These are phyloP conservation scores for Hyposoter didymator DNA, from an alignment of 2,888 invertebrate species.

Conservation along the genomic window DNA sequence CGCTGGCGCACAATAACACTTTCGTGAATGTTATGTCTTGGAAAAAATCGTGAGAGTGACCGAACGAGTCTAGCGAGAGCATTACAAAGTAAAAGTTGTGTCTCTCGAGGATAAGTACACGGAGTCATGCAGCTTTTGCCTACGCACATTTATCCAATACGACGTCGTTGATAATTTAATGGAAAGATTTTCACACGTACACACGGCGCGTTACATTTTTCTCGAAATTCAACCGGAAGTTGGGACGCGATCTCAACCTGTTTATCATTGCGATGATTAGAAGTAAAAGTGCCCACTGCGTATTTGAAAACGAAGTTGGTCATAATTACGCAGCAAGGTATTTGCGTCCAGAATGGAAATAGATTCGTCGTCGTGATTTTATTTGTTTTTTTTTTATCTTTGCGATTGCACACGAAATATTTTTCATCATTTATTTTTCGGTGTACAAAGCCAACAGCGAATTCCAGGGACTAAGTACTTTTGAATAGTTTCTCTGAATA, in stretches of 20 bases:
- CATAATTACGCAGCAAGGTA: background rate
- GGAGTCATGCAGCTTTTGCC: constrained; percentile 12
- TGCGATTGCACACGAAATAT: background rate
- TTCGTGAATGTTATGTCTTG: constrained; percentile 14
- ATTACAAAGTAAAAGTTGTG: constrained; percentile 59
- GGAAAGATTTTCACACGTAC: background rate
- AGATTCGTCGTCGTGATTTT: background rate
- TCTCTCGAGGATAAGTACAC: constrained; percentile 1
- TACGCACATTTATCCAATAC: constrained; percentile 13
- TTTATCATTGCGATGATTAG: constrained; percentile 18
- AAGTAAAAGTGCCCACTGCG: background rate
- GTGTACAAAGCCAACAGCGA: background rate
- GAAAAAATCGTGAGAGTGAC: constrained; percentile 45
- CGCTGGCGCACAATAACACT: background rate
- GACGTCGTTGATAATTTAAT: constrained; percentile 32
- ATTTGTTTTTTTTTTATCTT: background rate
- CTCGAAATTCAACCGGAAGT: constrained; percentile 25
- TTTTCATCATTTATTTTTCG: background rate
- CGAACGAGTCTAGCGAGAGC: constrained; percentile 26
- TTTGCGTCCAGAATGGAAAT: background rate
- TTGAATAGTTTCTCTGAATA: background rate
- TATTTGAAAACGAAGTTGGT: background rate
- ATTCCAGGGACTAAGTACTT: background rate
- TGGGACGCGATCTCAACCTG: background rate
- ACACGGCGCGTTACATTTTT: background rate